These are phyloP conservation scores for Trematomus loennbergii DNA, from an alignment of 2,113 vertebrate species.

Conservation along the genomic window DNA sequence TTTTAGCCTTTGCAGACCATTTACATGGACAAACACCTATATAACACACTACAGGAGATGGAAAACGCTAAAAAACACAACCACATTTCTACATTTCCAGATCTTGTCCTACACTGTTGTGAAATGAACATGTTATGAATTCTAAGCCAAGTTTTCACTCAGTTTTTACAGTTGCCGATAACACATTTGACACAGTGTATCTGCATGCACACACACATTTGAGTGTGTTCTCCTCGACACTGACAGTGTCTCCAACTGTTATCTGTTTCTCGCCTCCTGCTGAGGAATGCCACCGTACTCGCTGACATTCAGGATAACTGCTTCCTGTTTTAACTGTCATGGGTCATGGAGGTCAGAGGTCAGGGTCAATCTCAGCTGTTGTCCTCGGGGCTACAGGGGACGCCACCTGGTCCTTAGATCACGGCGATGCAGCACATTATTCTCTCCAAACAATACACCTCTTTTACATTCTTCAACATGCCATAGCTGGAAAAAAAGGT, in stretches of 20 bases:
- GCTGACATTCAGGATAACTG: constrained; percentile 52
- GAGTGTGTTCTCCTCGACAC: neutral
- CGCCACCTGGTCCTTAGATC: constrained; percentile 55
- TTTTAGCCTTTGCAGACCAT: too few relatives aligned
- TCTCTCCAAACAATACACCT: constrained; percentile 33
- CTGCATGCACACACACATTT: neutral
- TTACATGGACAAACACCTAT: too few relatives aligned
- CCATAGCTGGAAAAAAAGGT: constrained; percentile 9
- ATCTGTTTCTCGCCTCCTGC: constrained; percentile 17
- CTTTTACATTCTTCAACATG: constrained; percentile 46
- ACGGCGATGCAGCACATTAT: constrained; percentile 17
- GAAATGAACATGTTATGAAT: too few relatives aligned
- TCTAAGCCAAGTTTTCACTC: too few relatives aligned
- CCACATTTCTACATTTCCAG: too few relatives aligned
- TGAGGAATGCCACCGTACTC: constrained; percentile 31
- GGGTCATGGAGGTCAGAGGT: constrained; percentile 51
- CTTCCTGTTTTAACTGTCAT: constrained; percentile 63
- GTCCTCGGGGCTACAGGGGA: constrained; percentile 17
- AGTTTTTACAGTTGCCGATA: constrained; percentile 3
- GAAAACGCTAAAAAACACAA: too few relatives aligned
- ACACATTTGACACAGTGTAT: constrained; percentile 1
- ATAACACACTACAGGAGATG: too few relatives aligned
- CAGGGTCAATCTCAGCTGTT: constrained; percentile 68
- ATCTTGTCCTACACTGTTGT: too few relatives aligned
- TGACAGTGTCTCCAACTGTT: constrained; percentile 6